Base-by-base conservation (phyloP, 2,113 vertebrate species). In the Myotis lucifugus region DNA sequence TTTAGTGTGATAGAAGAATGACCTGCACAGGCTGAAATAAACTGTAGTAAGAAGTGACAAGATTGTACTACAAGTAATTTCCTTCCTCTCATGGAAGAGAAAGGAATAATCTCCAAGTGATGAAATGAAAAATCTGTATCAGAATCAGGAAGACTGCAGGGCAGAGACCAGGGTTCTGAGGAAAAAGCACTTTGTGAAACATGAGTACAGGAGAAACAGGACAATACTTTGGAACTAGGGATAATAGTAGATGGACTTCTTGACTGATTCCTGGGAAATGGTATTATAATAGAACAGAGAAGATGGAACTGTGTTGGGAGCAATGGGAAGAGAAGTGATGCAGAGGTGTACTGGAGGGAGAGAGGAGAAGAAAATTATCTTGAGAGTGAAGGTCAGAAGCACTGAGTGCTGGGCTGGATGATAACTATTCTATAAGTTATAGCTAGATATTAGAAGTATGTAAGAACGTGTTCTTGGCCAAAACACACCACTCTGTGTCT, bases 371-470 rank as follows among this genome's bases (percentile, higher is more conserved):
- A 23, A 8, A 1, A 5, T 42, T 21, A 23, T 21, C 64, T 64
- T 3, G 32, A 32, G 69, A 17, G 82, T 5, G n/a, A 32, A 12
- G 23, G 29, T 1, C 10, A 18, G 37, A 72, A 61, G 78, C 1
- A 0, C 21, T 14, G 3, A 0, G 3, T 21, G 59, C 37, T 1
- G n/a, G 37, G 32, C 5, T 3, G 6, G 13, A 5, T 17, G 32
- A 6, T 6, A 2, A 6, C 50, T 11, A 0, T 9, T 19, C 56
- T 14, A 0, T 37, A 11, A 27, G 11, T 21, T 0, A 8, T 1
- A 3, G 0, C 2, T 11, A 19, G 37, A 2, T 4, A 0, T 50
- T 34, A 5, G 17, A 3, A 19, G 17, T 10, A 0, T 0, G 23
- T 11, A 9, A 5, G 18, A 0, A 3, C 9, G 17, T 1, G 23